Base-by-base conservation (phyloP, 2,888 invertebrate genomes). In the Stegana nigrithorax region DNA sequence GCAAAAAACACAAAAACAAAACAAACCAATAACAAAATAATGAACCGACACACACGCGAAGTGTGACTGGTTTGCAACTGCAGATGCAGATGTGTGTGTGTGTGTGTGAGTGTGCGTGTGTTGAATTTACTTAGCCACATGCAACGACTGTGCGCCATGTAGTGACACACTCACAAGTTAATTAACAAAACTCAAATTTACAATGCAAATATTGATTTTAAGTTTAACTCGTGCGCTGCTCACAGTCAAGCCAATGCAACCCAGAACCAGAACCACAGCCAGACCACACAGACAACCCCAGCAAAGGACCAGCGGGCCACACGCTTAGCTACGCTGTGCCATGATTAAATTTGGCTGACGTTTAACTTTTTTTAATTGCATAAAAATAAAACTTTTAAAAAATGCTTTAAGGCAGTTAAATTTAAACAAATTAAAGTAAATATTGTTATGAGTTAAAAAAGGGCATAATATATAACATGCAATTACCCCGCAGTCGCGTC, bases 161-260 rank as follows among this genome's bases (percentile, higher is more conserved):
- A 32, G 39, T 14, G 8, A 32, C 29, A 8, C 7, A 47, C 32
- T 45, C 58, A 14, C 55, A 59, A 61, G 68, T 66, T 69, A 68
- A 69, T 69, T 68, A 68, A 69, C 66, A 66, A 68, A 59, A 59
- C 60, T 53, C 51, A 51, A 47, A 68, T 68, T 63, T 67, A 58
- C 64, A 44, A 50, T 21, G 53, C 56, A 64, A 66, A 66, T 68
- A 69, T 69, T 69, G 62, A 68, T 68, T 64, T 66, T 63, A 62
- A 64, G 42, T 62, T 42, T 58, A 21, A 14, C 53, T 36, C 47
- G 23, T 47, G n/a, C n/a, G n/a, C n/a, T n/a, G n/a, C n/a, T n/a
- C n/a, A n/a, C n/a, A n/a, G n/a, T n/a, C n/a, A n/a, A n/a, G n/a
- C n/a, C n/a, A n/a, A n/a, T n/a, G n/a, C n/a, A n/a, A n/a, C n/a